Conservation (phyloP, 2,113 vertebrate species). For the Onychostoma macrolepis region DNA sequence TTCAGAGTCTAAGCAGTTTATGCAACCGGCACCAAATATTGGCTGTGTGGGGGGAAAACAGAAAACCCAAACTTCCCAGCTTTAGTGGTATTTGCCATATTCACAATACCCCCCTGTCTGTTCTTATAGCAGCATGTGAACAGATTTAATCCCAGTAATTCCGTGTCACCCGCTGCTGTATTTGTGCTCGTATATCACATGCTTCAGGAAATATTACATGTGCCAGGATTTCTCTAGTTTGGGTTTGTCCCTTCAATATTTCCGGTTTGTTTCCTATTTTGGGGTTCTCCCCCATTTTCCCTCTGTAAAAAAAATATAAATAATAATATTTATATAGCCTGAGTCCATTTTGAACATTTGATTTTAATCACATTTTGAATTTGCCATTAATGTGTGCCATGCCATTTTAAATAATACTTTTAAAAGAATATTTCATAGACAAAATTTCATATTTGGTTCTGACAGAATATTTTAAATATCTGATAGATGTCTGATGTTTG, state of each 20-base stretch:
- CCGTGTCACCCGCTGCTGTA: background rate
- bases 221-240: background rate
- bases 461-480: background rate
- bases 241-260: background rate
- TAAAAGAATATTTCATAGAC: background rate
- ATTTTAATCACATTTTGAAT: background rate
- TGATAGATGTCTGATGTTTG: background rate
- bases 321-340: too few species aligned
- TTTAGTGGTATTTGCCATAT: background rate
- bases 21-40: too few species aligned
- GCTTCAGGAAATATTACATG: background rate
- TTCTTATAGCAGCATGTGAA: slow-evolving; percentile 6
- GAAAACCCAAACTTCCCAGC: background rate
- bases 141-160: slow-evolving; percentile 18
- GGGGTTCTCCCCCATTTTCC: background rate
- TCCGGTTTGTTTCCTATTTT: background rate
- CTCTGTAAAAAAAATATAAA: too few species aligned
- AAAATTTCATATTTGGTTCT: background rate
- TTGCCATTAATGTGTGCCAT: background rate
- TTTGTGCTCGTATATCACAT: background rate
- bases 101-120: background rate
- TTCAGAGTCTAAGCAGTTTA: too few species aligned
- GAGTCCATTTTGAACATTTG: background rate
- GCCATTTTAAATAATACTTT: background rate
- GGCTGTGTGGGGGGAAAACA: background rate